A percentile compares a stretch with the other conserved stretches of the same genome.
These are phyloP conservation scores for Tyto alba DNA, from an alignment of 2,113 vertebrate species.

Conservation along the genomic window DNA sequence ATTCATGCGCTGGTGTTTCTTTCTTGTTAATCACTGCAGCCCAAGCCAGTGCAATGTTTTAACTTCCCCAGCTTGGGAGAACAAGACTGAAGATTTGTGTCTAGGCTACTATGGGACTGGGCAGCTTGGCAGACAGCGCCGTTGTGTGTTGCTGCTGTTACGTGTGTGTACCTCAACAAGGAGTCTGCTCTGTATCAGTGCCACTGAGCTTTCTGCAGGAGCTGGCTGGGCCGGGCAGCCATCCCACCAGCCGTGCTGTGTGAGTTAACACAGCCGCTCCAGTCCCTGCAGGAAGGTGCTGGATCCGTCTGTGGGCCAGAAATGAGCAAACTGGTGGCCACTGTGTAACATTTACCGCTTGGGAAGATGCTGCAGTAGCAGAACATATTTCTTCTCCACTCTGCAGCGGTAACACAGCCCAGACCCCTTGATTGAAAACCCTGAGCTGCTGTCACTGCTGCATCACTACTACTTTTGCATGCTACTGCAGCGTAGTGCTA, in stretches of 20 bases:
- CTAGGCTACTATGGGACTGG: accelerated
- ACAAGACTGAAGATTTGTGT: neutral
- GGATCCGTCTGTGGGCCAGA: neutral
- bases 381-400: neutral
- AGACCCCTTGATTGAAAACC: neutral
- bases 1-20: neutral
- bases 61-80: neutral
- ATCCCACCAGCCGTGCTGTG: accelerated
- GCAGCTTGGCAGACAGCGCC: neutral
- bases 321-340: neutral
- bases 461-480: neutral
- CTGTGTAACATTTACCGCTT: accelerated
- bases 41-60: accelerated
- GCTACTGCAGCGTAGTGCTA: neutral
- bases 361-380: neutral
- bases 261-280: neutral
- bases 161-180: accelerated
- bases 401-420: neutral
- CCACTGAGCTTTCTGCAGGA: neutral
- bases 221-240: accelerated
- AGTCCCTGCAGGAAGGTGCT: neutral
- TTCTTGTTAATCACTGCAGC: neutral
- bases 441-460: neutral
- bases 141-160: neutral
- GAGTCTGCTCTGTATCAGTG: neutral